A percentile compares a stretch with the other conserved stretches of the same genome.
Conservation (phyloP, 2,797 vertebrate genomes). For the Taenioides sp. region DNA sequence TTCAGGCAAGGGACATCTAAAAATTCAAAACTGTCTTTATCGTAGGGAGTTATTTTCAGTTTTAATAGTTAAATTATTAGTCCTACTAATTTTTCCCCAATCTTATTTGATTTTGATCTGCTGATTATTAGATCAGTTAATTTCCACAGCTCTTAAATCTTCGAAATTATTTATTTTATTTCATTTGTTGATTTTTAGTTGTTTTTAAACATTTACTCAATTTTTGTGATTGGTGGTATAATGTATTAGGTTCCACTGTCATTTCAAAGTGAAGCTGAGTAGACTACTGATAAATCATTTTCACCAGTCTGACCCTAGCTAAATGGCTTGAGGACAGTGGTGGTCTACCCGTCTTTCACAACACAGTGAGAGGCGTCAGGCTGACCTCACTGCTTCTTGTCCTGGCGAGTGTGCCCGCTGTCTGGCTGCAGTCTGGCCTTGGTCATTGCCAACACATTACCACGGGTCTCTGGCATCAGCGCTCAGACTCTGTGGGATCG, state of each 20-base stretch:
- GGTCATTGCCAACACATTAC: constrained; percentile 52
- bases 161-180: not conserved
- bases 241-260: not conserved
- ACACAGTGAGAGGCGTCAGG: constrained; percentile 72
- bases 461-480: constrained; percentile 53
- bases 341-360: constrained; percentile 46
- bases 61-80: no score
- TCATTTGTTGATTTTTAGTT: not conserved
- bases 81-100: no score
- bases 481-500: constrained; percentile 52
- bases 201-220: not conserved
- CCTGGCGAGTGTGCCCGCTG: constrained; percentile 62
- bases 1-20: no score
- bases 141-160: not conserved
- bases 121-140: not conserved
- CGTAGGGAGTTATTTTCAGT: no score
- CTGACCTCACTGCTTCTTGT: constrained; percentile 82
- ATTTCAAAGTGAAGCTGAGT: not conserved
- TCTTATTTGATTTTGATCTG: not conserved
- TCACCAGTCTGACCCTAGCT: not conserved
- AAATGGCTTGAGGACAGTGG: not conserved
- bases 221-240: not conserved
- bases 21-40: no score
- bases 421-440: constrained; percentile 53
- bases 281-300: not conserved